phyloP scores from a whole-genome alignment of 1,140 invertebrate genomes.

The Eubasilissa regina region DNA sequence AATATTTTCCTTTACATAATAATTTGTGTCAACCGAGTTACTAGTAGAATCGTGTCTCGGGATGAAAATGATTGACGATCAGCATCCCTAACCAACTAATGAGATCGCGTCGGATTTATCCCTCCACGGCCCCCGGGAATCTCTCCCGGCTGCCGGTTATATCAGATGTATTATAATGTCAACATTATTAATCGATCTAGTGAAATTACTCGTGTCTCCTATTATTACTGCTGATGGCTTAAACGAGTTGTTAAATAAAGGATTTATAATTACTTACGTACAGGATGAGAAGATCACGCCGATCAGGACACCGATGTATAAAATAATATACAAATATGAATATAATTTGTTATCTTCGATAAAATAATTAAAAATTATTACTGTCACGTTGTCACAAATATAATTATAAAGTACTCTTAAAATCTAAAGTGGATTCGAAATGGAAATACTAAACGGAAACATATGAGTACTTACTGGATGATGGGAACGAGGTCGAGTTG shows the following conservation, averaged over 20 bases:
- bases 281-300: not conserved
- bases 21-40: slow-evolving; percentile 26
- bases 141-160: slow-evolving; percentile 7
- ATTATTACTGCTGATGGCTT: slow-evolving; percentile 1
- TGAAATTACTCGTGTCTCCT: slow-evolving; percentile 20
- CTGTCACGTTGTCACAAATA: too few relatives aligned
- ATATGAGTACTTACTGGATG: too few relatives aligned
- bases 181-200: slow-evolving; percentile 42
- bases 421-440: too few relatives aligned
- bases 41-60: not conserved
- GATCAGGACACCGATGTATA: too few relatives aligned
- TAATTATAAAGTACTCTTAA: too few relatives aligned
- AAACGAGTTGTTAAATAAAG: slow-evolving; percentile 28
- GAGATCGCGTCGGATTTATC: slow-evolving; percentile 23
- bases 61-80: slow-evolving; percentile 36
- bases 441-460: too few relatives aligned
- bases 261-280: not conserved
- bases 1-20: slow-evolving; percentile 31
- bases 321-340: too few relatives aligned
- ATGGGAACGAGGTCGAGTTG: too few relatives aligned
- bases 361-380: too few relatives aligned
- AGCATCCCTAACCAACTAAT: not conserved
- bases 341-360: too few relatives aligned
- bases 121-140: slow-evolving; percentile 10
- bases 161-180: slow-evolving; percentile 37